Conservation (phyloP, 2,888 invertebrate genomes). For the Tenodera sinensis region DNA sequence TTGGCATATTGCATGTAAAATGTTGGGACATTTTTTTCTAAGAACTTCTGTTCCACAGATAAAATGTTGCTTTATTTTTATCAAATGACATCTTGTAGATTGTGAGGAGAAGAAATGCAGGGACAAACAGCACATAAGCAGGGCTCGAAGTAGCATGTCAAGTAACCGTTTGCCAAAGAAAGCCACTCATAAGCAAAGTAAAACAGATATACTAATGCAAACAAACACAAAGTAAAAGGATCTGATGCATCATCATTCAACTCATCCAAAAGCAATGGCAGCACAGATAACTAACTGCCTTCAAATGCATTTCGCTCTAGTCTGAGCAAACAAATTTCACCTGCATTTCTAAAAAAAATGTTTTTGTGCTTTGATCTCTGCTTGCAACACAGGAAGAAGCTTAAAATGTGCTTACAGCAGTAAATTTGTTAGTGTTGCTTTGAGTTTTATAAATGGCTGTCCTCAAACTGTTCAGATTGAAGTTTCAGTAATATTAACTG, state of each 20-base stretch:
- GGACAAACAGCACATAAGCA: slow-evolving; percentile 34
- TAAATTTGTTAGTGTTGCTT: neutral
- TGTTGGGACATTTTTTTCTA: too few species aligned
- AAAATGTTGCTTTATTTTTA: neutral
- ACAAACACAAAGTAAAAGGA: slow-evolving; percentile 18
- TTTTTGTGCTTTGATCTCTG: neutral
- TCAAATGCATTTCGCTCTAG: neutral
- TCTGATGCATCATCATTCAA: neutral
- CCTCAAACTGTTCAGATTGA: neutral
- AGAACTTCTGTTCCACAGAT: too few species aligned
- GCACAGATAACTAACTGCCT: neutral
- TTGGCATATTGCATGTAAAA: too few species aligned
- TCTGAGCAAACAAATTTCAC: neutral
- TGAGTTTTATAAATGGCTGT: neutral
- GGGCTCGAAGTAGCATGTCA: slow-evolving; percentile 36
- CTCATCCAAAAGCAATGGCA: neutral
- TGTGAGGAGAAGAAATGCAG: slow-evolving; percentile 9
- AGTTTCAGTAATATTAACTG: neutral
- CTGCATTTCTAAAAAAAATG: neutral
- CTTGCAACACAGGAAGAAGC: neutral
- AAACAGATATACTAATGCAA: neutral
- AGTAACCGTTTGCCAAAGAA: slow-evolving; percentile 22
- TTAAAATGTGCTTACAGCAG: neutral
- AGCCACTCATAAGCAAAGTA: slow-evolving; percentile 26
- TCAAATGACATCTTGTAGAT: neutral